These are phyloP conservation scores for Leptonema lineaticorne DNA, from an alignment of 1,140 invertebrate species.

Conservation along the genomic window DNA sequence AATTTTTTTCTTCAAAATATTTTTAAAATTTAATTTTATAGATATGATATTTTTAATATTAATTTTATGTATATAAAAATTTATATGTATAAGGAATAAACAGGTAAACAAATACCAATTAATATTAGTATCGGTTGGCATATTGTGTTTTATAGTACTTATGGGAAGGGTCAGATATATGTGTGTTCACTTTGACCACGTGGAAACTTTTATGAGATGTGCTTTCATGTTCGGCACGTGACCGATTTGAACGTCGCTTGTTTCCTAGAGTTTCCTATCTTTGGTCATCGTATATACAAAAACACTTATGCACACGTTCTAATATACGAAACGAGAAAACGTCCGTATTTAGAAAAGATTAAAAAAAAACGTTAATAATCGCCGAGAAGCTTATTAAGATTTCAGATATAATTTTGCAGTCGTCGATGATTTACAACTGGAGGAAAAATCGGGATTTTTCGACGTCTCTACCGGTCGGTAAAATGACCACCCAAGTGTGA, in stretches of 20 bases:
- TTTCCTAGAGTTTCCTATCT: not conserved
- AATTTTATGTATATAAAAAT: too few relatives aligned
- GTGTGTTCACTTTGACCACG: conserved; percentile 35
- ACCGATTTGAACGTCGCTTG: conserved; percentile 31
- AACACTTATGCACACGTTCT: not conserved
- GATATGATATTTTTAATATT: too few relatives aligned
- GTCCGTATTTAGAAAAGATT: too few relatives aligned
- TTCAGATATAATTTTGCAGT: not conserved
- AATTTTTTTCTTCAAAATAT: too few relatives aligned
- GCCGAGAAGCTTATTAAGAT: conserved; percentile 1
- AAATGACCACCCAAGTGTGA: conserved; percentile 13
- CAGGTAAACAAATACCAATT: too few relatives aligned
- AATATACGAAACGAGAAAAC: not conserved
- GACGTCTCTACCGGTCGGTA: not conserved
- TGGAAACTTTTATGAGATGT: conserved; percentile 38
- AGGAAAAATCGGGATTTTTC: not conserved
- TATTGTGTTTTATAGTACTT: too few relatives aligned
- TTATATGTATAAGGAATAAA: too few relatives aligned
- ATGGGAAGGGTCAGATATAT: conserved; percentile 5
- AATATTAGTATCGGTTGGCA: too few relatives aligned
- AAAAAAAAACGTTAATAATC: not conserved
- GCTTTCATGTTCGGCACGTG: conserved; percentile 36
- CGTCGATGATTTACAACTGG: not conserved
- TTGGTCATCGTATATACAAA: not conserved
- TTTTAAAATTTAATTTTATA: too few relatives aligned